Conservation (phyloP, 2,113 vertebrate genomes). For the Hymenochirus boettgeri region DNA sequence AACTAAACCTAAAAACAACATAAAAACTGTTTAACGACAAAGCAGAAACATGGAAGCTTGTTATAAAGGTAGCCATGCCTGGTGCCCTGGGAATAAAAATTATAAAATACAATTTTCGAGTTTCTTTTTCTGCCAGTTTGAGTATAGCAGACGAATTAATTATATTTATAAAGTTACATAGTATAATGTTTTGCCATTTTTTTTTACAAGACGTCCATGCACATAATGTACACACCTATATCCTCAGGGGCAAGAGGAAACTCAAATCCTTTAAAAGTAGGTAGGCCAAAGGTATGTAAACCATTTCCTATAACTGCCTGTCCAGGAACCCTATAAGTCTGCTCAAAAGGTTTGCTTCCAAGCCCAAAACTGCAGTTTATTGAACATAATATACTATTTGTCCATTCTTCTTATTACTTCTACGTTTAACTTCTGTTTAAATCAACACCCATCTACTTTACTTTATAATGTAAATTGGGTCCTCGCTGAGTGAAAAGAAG, state of each 20-base stretch:
- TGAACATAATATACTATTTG: neutral
- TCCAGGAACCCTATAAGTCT: neutral
- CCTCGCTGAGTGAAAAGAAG: no score
- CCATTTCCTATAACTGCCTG: constrained; percentile 2
- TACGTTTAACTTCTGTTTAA: neutral
- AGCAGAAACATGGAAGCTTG: neutral
- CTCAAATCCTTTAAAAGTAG: neutral
- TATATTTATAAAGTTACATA: neutral
- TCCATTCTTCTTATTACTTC: neutral
- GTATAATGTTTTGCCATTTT: neutral
- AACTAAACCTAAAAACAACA: constrained; percentile 28
- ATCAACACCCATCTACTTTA: no score
- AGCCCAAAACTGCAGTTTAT: neutral
- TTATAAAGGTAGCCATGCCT: neutral
- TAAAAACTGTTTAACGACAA: neutral
- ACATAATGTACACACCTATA: neutral
- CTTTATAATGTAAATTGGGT: neutral
- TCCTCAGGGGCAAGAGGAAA: neutral
- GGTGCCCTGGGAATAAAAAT: no score
- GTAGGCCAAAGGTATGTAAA: constrained; percentile 1
- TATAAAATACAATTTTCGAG: no score
- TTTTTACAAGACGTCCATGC: neutral
- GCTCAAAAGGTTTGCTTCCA: neutral
- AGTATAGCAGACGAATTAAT: neutral
- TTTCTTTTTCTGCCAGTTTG: neutral